Percentiles rank a stretch among this genome's conserved stretches.
Conservation (phyloP, 2,888 invertebrate species). For the Heliconius charithonia region DNA sequence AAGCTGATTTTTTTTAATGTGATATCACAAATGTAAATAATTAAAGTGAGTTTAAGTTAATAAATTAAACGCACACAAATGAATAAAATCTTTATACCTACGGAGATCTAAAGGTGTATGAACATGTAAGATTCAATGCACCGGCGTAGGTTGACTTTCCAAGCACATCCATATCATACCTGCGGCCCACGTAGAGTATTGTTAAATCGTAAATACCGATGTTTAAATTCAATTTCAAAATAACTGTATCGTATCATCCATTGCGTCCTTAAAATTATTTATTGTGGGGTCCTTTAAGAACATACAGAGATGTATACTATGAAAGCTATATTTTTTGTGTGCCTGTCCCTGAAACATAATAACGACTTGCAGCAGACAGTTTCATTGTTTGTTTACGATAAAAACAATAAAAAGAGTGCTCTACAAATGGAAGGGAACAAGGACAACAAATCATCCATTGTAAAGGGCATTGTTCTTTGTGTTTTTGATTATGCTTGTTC, state of each 20-base stretch:
- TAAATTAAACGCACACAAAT: not conserved
- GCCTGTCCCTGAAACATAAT: not conserved
- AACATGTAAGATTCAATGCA: conserved; percentile 34
- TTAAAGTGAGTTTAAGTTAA: not conserved
- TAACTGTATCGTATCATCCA: conserved; percentile 10
- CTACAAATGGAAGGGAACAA: conserved; percentile 35
- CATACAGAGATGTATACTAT: conserved; percentile 7
- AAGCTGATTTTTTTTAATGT: too few relatives aligned
- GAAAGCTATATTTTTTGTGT: not conserved
- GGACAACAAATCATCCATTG: conserved; percentile 40
- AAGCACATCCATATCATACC: conserved; percentile 26
- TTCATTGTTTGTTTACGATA: conserved; percentile 31
- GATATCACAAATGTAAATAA: not conserved
- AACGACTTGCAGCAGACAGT: conserved; percentile 30
- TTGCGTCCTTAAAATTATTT: not conserved
- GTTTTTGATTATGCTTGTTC: conserved; percentile 27
- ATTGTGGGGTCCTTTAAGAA: too few relatives aligned
- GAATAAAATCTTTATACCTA: not conserved
- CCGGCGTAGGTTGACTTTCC: conserved; percentile 43
- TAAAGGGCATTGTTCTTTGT: conserved; percentile 32
- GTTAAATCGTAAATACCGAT: conserved; percentile 9
- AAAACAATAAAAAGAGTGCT: conserved; percentile 34
- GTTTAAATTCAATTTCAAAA: not conserved
- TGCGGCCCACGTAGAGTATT: conserved; percentile 19
- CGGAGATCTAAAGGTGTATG: conserved; percentile 15